phyloP scores from a whole-genome alignment of 2,797 vertebrate species.

The Emydoidea blandingii region DNA sequence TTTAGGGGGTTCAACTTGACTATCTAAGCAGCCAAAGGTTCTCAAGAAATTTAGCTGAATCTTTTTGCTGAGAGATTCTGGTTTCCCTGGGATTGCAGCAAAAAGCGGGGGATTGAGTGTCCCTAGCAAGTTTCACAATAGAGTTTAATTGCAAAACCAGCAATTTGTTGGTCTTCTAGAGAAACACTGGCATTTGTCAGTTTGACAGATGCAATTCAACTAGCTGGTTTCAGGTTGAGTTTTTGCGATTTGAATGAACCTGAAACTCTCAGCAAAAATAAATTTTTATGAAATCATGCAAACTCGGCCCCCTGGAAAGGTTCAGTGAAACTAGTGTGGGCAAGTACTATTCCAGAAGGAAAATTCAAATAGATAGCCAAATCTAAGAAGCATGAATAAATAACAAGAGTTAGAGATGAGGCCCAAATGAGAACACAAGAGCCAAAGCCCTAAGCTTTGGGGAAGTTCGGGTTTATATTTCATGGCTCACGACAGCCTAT shows the following conservation, averaged over 20 bases:
- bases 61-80: not conserved
- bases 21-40: not conserved
- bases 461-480: not conserved
- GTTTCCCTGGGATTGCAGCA: accelerated
- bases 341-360: not conserved
- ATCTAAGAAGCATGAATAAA: not conserved
- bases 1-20: not conserved
- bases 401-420: not conserved
- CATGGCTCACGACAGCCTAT: not conserved
- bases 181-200: not conserved
- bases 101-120: accelerated
- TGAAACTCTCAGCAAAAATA: not conserved
- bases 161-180: not conserved
- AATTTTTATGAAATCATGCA: not conserved
- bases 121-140: not conserved
- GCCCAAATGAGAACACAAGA: not conserved
- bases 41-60: not conserved
- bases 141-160: not conserved
- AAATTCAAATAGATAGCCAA: not conserved
- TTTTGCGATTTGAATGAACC: not conserved
- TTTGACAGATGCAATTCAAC: not conserved
- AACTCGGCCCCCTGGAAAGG: not conserved
- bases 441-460: not conserved
- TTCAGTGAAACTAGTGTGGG: not conserved
- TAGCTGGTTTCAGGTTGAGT: not conserved